These are phyloP conservation scores for Maconellicoccus hirsutus DNA, from an alignment of 1,140 invertebrate genomes.

Conservation along the genomic window DNA sequence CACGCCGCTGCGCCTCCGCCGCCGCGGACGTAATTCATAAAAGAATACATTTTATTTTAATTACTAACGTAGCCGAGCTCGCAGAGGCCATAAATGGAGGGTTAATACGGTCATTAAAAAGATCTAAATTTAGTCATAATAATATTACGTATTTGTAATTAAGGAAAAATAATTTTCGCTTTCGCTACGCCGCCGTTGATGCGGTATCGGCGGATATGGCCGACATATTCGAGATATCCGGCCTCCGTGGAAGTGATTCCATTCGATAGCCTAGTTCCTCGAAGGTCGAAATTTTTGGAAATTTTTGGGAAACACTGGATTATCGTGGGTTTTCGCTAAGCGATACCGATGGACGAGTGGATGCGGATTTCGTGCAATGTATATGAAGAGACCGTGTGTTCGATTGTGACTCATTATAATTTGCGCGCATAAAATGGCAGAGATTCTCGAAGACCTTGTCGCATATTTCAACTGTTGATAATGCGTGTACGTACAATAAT, in stretches of 20 bases:
- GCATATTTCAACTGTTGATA: constrained; percentile 4
- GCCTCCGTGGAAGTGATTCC: too few relatives aligned
- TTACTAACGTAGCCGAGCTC: neutral
- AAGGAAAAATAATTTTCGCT: too few relatives aligned
- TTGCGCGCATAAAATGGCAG: neutral
- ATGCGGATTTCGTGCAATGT: neutral
- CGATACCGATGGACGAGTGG: neutral
- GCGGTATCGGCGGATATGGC: too few relatives aligned
- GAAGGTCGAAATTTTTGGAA: neutral
- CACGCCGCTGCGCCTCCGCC: too few relatives aligned
- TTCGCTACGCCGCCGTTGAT: too few relatives aligned
- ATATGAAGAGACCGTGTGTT: neutral
- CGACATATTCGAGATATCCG: too few relatives aligned
- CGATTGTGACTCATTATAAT: constrained; percentile 1
- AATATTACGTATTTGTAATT: neutral
- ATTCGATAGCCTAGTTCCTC: too few relatives aligned
- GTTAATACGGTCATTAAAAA: neutral
- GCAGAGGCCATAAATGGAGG: neutral
- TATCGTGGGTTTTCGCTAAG: neutral
- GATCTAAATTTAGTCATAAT: neutral
- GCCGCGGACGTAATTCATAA: neutral
- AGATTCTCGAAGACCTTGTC: neutral
- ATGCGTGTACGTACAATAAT: constrained; percentile 8
- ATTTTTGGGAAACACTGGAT: neutral
- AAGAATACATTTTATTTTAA: neutral